A percentile compares a stretch with the other conserved stretches of the same genome.
These are phyloP conservation scores for Galeruca laticollis DNA, from an alignment of 2,888 invertebrate genomes.

Conservation along the genomic window DNA sequence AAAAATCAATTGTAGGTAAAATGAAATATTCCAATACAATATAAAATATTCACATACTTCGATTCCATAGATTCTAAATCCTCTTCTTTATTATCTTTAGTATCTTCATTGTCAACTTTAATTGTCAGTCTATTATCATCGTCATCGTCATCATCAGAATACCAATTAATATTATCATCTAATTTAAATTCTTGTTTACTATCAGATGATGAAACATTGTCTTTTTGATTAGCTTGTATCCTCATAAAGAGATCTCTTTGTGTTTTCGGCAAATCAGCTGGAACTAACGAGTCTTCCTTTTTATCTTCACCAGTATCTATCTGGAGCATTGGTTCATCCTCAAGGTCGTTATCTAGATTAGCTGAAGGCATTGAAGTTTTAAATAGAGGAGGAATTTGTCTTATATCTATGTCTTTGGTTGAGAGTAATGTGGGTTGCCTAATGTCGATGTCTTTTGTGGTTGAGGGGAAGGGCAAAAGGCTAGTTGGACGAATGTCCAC, in stretches of 20 bases:
- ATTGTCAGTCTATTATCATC: conserved; percentile 62
- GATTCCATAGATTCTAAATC: conserved; percentile 45
- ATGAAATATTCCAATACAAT: neutral
- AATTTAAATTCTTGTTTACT: conserved; percentile 48
- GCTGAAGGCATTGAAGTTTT: conserved; percentile 33
- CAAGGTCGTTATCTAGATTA: conserved; percentile 43
- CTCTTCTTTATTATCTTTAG: conserved; percentile 53
- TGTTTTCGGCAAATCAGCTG: conserved; percentile 74
- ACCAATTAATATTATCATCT: conserved; percentile 73
- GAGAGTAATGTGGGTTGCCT: conserved; percentile 46
- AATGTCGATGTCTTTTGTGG: conserved; percentile 55
- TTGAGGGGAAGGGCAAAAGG: conserved; percentile 33
- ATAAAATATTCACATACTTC: conserved; percentile 12
- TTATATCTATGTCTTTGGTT: conserved; percentile 65
- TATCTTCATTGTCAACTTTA: conserved; percentile 63
- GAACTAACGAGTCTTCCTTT: conserved; percentile 28
- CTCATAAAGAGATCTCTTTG: conserved; percentile 76
- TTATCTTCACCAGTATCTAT: conserved; percentile 50
- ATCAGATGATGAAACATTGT: conserved; percentile 65
- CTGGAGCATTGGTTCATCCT: conserved; percentile 49
- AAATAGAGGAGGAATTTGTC: conserved; percentile 61
- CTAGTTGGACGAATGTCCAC: conserved; percentile 51
- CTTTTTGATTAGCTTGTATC: conserved; percentile 75
- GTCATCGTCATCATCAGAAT: conserved; percentile 84
- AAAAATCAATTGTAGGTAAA: conserved; percentile 12